Percentiles rank a stretch among this genome's conserved stretches.
These are phyloP conservation scores for Spongilla lacustris DNA, from an alignment of 37 sponge, comb jelly and placozoan genomes.

Conservation along the genomic window DNA sequence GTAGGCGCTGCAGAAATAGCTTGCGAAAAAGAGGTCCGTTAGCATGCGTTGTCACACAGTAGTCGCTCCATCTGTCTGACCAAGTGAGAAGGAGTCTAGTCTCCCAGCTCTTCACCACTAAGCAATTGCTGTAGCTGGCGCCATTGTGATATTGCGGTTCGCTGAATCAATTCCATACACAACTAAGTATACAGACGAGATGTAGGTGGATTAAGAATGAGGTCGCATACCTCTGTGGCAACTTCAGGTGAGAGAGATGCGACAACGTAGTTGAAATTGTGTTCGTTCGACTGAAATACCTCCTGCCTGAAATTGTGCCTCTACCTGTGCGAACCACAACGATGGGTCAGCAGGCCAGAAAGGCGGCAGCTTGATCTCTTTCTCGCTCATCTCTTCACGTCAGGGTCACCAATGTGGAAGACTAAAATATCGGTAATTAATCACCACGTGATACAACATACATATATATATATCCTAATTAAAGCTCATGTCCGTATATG, in stretches of 20 bases:
- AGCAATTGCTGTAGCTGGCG: slow-evolving; percentile 34
- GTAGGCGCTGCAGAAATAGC: slow-evolving; percentile 19
- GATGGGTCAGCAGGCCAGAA: no score
- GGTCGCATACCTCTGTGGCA: slow-evolving; percentile 61
- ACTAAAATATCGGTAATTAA: no score
- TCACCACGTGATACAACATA: no score
- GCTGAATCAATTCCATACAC: slow-evolving; percentile 28
- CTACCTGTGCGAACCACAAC: no score
- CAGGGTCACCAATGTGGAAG: no score
- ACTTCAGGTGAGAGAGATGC: slow-evolving; percentile 44
- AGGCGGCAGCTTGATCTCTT: no score
- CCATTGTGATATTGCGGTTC: slow-evolving; percentile 24
- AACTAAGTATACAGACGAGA: neutral
- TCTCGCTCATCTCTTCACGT: no score
- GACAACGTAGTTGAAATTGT: slow-evolving; percentile 49
- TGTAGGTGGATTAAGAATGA: slow-evolving; percentile 26
- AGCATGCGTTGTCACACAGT: slow-evolving; percentile 17
- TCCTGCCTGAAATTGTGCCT: no score
- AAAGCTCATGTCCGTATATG: no score
- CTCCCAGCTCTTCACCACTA: slow-evolving; percentile 49
- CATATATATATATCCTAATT: no score
- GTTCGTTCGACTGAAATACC: neutral
- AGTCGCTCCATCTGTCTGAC: slow-evolving; percentile 62
- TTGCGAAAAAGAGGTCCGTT: slow-evolving; percentile 34
- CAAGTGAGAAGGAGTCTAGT: slow-evolving; percentile 59